phyloP scores from a whole-genome alignment of 2,113 vertebrate species.

The Cyanoramphus novaezelandiae region DNA sequence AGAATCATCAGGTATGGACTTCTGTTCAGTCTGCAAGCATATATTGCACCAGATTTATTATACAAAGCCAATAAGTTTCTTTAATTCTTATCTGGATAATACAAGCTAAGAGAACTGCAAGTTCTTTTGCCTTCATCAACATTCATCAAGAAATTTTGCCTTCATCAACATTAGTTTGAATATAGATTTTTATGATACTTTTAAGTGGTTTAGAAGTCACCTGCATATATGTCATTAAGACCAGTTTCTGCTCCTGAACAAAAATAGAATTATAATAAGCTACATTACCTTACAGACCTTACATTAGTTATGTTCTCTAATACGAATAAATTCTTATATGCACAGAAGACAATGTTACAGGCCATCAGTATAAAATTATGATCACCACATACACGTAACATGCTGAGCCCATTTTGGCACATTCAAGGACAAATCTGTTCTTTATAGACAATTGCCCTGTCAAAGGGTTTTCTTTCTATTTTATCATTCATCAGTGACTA shows the following conservation, averaged over 20 bases:
- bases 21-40: not conserved
- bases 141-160: not conserved
- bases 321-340: not conserved
- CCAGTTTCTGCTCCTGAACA: not conserved
- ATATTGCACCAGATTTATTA: not conserved
- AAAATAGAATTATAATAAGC: not conserved
- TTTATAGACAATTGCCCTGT: not conserved
- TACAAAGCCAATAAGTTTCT: not conserved
- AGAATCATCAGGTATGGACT: rapidly evolving
- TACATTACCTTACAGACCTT: not conserved
- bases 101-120: rapidly evolving
- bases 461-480: not conserved
- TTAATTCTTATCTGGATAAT: not conserved
- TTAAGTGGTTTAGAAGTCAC: not conserved
- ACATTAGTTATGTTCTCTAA: not conserved
- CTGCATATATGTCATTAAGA: not conserved
- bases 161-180: not conserved
- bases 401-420: not conserved
- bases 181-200: not conserved
- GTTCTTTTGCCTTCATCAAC: not conserved
- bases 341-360: not conserved
- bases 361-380: not conserved
- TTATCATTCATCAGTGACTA: not conserved
- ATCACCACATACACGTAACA: not conserved
- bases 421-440: not conserved